Evolutionary conservation across 1,140 invertebrate genomes (phyloP).

Genomic region (Camponotus vicinus): DNA sequence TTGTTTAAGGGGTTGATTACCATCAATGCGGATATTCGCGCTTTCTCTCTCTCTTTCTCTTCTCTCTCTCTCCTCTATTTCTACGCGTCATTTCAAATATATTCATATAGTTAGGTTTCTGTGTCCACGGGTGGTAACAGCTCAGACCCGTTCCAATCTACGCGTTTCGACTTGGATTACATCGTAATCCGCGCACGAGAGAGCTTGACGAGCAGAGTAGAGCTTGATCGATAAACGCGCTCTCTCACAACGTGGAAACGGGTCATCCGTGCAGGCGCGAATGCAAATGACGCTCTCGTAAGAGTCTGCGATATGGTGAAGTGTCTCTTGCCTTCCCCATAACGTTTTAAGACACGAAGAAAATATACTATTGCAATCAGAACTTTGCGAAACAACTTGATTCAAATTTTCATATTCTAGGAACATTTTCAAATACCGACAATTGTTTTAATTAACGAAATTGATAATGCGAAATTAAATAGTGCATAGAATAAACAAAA

Average conservation of each 20-base stretch:
- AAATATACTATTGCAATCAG: constrained; percentile 25
- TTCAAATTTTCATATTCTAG: constrained; percentile 13
- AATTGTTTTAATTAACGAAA: not conserved
- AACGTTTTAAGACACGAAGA: constrained; percentile 32
- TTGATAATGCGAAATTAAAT: not conserved
- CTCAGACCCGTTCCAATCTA: constrained; percentile 32
- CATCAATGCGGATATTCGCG: constrained; percentile 46
- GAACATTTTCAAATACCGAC: not conserved
- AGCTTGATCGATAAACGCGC: constrained; percentile 59
- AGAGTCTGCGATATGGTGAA: constrained; percentile 34
- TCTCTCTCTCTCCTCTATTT: not conserved
- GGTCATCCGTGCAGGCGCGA: constrained; percentile 42
- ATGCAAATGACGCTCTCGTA: constrained; percentile 55
- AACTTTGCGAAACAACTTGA: not conserved
- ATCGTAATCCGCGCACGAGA: constrained; percentile 41
- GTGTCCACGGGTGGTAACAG: constrained; percentile 31
- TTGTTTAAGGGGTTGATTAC: constrained; percentile 62
- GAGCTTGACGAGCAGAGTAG: constrained; percentile 45
- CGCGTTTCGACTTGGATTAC: constrained; percentile 59
- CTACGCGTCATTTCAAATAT: constrained; percentile 27
- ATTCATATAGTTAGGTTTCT: constrained; percentile 27
- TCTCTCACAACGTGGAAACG: constrained; percentile 45
- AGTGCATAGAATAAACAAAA: too few relatives aligned
- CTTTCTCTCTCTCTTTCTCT: not conserved
- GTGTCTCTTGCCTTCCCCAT: not conserved